Evolutionary conservation across 1,140 invertebrate genomes (phyloP), one percentile per base, ranked within the genome.

Genomic region (Zeugodacus cucurbitae): DNA sequence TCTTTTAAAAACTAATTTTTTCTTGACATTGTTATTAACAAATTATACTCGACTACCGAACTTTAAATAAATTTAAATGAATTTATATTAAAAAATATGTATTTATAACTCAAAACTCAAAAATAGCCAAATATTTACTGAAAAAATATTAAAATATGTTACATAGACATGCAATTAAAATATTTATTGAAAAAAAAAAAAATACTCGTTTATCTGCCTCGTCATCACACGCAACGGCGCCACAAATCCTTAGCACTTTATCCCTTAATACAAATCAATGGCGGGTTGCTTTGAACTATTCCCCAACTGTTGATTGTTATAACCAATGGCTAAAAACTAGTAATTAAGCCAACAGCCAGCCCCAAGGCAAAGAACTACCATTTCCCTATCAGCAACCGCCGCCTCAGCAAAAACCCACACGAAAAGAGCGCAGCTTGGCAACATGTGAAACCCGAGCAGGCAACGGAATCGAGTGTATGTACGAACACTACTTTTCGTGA

Each of bases 401-500:
- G 29, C 3, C 64, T 11, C 64, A 29, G 34, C 17, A 2, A 37
- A 74, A 34, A 32, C 26, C 62, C 14, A 32, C 62, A 1, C 11
- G 32, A 14, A 74, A 62, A 62, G 26, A 62, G 58, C 58, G 58
- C 22, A 22, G 10, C 58, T 62, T 62, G 58, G 58, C 58, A 74
- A 41, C 32, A n/a, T 41, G 32, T 37, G 32, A 4, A 32, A 37
- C 6, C 17, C 67, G 58, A 37, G 20, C 14, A 70, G 11, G 4
- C 67, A 2, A 26, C 10, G 29, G 29, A 32, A 62, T 5, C 64
- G 26, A 34, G 29, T 32, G 64, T 4, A 67, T 67, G 29, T n/a
- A 32, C 34, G 67, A 74, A n/a, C 34, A 37, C 67, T 74, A 22
- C 67, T 74, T 74, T 22, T 41, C 67, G 82, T 87, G 91, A 92